Conservation (phyloP, 2,888 invertebrate species). For the Kuschelorhynchus macadamiae region DNA sequence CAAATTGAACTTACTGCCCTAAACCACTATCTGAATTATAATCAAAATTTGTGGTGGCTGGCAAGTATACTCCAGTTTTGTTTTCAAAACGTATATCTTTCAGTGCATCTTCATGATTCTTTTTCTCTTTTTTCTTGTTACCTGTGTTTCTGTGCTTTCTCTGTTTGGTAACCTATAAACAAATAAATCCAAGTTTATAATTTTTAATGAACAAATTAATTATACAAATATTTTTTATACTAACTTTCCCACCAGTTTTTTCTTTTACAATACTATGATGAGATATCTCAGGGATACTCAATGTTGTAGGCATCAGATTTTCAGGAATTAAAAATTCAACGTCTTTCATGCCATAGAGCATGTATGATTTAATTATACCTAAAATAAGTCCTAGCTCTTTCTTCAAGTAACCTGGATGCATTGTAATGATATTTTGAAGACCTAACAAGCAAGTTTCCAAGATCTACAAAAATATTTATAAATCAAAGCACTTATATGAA, state of each 20-base stretch:
- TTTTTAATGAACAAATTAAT: too few relatives aligned
- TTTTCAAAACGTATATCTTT: constrained; percentile 40
- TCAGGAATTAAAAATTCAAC: constrained; percentile 70
- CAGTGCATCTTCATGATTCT: constrained; percentile 39
- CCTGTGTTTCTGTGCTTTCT: constrained; percentile 56
- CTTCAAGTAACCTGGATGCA: constrained; percentile 61
- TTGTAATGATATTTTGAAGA: constrained; percentile 63
- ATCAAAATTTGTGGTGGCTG: constrained; percentile 51
- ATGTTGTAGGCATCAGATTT: constrained; percentile 74
- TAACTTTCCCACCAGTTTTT: constrained; percentile 75
- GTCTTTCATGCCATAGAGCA: constrained; percentile 71
- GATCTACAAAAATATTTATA: constrained; percentile 68
- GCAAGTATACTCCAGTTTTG: constrained; percentile 50
- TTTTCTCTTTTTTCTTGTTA: constrained; percentile 52
- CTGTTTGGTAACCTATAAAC: constrained; percentile 57
- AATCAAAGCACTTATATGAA: too few relatives aligned
- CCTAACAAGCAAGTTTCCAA: constrained; percentile 67
- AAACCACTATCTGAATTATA: constrained; percentile 48
- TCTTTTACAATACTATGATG: constrained; percentile 57
- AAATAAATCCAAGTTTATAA: too few relatives aligned
- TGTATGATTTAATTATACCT: constrained; percentile 73
- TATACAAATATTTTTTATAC: constrained; percentile 3
- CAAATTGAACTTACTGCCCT: constrained; percentile 16
- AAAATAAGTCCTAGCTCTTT: constrained; percentile 71
- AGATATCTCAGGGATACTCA: constrained; percentile 72